Conservation (phyloP, 2,797 vertebrate species). For the Alosa sapidissima region DNA sequence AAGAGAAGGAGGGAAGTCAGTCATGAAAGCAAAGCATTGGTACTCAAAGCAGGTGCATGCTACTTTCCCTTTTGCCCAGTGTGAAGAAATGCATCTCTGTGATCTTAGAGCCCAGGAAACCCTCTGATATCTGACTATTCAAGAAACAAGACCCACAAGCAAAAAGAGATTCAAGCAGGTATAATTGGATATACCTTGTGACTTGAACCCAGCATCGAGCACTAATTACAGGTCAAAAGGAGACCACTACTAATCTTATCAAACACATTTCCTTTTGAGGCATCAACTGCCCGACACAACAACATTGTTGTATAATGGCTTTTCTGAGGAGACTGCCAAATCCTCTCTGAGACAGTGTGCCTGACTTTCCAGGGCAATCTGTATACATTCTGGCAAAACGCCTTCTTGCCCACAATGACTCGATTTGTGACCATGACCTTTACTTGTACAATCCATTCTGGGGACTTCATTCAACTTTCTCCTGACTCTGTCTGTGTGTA, state of each 20-base stretch:
- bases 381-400: not conserved
- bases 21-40: not conserved
- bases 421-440: not conserved
- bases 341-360: not conserved
- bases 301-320: not conserved
- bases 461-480: slow-evolving; percentile 10
- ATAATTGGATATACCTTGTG: not conserved
- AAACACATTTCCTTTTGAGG: not conserved
- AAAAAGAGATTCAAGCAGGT: not conserved
- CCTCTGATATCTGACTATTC: not conserved
- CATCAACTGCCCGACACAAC: not conserved
- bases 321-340: not conserved
- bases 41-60: not conserved
- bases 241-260: too few relatives aligned
- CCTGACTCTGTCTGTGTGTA: slow-evolving; percentile 50
- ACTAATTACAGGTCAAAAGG: not conserved
- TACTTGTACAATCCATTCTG: slow-evolving; percentile 3
- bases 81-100: not conserved
- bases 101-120: not conserved
- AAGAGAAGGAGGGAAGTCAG: not conserved
- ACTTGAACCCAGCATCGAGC: not conserved
- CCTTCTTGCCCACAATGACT: not conserved
- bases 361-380: too few relatives aligned
- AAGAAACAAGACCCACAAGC: not conserved
- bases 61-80: not conserved